Evolutionary conservation across 30 jellyfish, hydroid and myxozoan species (phyloP), one percentile per base, ranked within the genome.

Genomic region (Hydractinia echinata): DNA sequence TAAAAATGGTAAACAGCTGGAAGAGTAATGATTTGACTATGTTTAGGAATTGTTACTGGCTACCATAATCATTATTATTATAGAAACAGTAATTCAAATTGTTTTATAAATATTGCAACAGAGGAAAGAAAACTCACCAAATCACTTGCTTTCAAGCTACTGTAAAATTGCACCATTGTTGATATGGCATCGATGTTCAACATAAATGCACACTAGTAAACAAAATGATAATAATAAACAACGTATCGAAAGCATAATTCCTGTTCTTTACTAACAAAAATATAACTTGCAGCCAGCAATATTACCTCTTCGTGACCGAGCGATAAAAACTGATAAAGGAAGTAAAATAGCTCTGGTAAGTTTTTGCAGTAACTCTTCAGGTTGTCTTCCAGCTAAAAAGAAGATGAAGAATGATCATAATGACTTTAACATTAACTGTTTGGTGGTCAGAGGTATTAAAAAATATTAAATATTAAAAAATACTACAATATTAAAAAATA

Each of bases 251-350:
- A 64, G 7, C 10, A 13, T n/a, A n/a, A n/a, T 64, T 64, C 7
- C 1, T 64, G 10, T 51, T 7, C 10, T n/a, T 8, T n/a, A 62
- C 30, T 62, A 5, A 56, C 7, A 16, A 61, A 30, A 10, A 61
- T 51, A 79, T 16, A 61, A 58, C 9, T 11, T 18, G 51, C 4
- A 7, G 53, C 5, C 67, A 30, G 1, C n/a, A 48, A 16, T 13
- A 5, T 11, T 73, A 92, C 98, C 98, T 92, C 98, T 87, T 92
- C 98, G 52, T 86, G 98, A 15, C 98, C 98, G 76, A 86, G 87
- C 53, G 98, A 82, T 13, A 87, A 81, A 69, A 92, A 92, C 82
- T 92, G 98, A 76, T 82, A 92, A 30, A 92, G 66, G 73, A 92
- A 92, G 52, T 80, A 77, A 58, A 87, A 92, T 67, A 92, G 56